Base-by-base conservation (phyloP, 2,797 vertebrate species). In the Sebastes cheni region DNA sequence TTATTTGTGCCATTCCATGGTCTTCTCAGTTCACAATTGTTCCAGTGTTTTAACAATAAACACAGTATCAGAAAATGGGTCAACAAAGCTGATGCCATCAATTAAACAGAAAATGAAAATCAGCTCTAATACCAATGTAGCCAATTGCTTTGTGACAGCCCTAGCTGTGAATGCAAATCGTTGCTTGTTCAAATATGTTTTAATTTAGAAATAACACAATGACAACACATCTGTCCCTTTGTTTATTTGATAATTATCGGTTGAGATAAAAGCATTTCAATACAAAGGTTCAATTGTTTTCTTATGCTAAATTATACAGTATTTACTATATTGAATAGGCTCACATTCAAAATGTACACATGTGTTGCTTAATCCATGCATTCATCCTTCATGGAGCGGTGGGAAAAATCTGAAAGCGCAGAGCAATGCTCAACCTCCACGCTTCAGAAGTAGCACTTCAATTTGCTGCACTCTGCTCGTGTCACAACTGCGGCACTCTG, bases 371-470 rank as follows among this genome's bases (percentile, higher is more conserved):
- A 77, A 83, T 68, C 65, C 39, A 67, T 69, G 72, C 56, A 59
- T 67, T 86, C 36, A 69, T 71, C 23, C 30, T 82, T 73, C 22
- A 22, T 60, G 42, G 58, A 72, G 58, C 66, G 69, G 6, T 70
- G 64, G 54, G 67, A 65, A 70, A 76, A 72, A 71, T 25, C 46
- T 69, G 42, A 83, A 67, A 72, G 61, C 20, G 1, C 32, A 50
- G 56, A 22, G 60, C 50, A 78, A 70, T 73, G 60, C 70, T 74
- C 71, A 77, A 32, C 69, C 36, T 30, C 18, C 18, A 55, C 4
- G 14, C 69, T 75, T 84, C 13, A 50, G 71, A 82, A 66, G 58
- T 23, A 78, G 61, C 71, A 50, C 36, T 87, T 73, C 39, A 55
- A 16, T 84, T 85, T 70, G 64, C 78, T 73, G 58, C 6, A 12